These are phyloP conservation scores for Heterodera schachtii DNA, from an alignment of 1,140 invertebrate genomes.

Conservation along the genomic window DNA sequence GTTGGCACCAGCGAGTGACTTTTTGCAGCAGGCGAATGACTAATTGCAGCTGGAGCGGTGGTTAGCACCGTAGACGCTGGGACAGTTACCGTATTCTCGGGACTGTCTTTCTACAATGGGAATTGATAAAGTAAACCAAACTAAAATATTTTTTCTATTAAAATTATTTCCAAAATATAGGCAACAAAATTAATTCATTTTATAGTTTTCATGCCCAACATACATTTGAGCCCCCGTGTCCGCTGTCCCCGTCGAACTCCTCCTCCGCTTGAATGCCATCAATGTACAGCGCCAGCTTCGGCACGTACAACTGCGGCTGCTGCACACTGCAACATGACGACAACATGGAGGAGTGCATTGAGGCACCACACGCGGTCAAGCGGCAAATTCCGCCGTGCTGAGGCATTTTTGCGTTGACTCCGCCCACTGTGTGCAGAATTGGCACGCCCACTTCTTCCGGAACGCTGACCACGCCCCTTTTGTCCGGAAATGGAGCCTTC, in stretches of 20 bases:
- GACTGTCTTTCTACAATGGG: conserved; percentile 13
- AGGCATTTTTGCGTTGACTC: conserved; percentile 11
- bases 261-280: not conserved
- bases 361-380: not conserved
- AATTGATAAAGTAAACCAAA: not conserved
- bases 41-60: not conserved
- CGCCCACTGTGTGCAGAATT: no score
- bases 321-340: not conserved
- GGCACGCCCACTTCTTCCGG: no score
- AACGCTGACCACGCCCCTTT: no score
- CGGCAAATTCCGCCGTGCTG: not conserved
- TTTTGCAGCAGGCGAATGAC: not conserved
- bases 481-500: conserved; percentile 1
- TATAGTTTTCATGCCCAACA: not conserved
- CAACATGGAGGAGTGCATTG: not conserved
- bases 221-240: not conserved
- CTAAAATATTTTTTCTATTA: no score
- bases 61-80: not conserved
- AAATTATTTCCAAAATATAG: no score
- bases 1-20: not conserved
- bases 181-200: no score
- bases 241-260: conserved; percentile 5
- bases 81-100: not conserved
- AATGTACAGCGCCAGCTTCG: not conserved
- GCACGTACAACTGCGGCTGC: not conserved